Evolutionary conservation across 2,797 vertebrate species (phyloP).

Genomic region (Lepidocolaptes lacrymiger): DNA sequence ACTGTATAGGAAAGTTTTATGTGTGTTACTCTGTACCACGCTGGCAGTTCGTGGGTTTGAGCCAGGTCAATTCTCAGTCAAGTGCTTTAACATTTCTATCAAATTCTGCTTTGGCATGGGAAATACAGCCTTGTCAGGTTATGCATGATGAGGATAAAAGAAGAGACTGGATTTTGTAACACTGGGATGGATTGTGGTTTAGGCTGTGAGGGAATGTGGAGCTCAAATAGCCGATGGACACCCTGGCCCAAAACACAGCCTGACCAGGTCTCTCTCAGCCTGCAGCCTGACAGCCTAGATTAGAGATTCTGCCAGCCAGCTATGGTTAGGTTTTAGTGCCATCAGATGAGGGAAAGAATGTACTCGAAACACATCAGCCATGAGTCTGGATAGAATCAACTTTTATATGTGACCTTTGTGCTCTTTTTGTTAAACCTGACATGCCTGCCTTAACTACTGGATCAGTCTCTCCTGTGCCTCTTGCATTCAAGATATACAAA

Average conservation of each 20-base stretch:
- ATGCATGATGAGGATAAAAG: not conserved
- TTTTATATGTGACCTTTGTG: not conserved
- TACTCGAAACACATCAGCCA: not conserved
- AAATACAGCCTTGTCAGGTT: not conserved
- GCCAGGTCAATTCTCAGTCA: not conserved
- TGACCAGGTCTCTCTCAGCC: not conserved
- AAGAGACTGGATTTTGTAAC: not conserved
- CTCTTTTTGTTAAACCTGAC: not conserved
- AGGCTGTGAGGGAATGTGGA: not conserved
- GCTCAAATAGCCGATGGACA: not conserved
- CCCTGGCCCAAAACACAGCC: not conserved
- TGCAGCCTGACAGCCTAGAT: not conserved
- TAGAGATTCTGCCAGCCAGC: not conserved
- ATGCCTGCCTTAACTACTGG: not conserved
- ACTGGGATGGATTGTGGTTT: not conserved
- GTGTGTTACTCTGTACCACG: not conserved
- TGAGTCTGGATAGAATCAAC: not conserved
- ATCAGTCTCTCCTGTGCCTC: not conserved
- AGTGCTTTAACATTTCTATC: not conserved
- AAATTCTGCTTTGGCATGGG: not conserved
- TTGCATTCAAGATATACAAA: not conserved
- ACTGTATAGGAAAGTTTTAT: not conserved
- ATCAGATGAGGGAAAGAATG: not conserved
- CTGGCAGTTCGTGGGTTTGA: not conserved
- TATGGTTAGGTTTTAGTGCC: not conserved